Evolutionary conservation across 2,113 vertebrate species (phyloP).

Genomic region (Ceyx melanurus): DNA sequence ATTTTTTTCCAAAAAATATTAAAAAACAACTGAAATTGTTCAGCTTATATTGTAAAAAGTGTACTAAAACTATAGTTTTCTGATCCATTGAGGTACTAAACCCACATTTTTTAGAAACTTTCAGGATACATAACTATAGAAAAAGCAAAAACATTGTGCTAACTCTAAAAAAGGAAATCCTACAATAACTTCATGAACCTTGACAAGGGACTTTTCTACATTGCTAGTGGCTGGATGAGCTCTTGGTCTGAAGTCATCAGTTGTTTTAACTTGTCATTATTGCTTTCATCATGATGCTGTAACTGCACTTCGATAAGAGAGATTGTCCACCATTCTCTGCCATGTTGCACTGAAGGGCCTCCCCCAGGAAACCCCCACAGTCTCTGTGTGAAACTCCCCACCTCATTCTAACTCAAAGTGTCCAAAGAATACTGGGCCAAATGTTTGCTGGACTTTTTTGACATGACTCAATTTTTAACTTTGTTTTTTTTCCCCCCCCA

Average conservation of each 20-base stretch:
- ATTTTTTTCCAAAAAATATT: neutral
- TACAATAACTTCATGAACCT: neutral
- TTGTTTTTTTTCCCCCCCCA: rapidly evolving
- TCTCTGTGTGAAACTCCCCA: no score
- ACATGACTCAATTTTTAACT: neutral
- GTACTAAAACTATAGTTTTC: neutral
- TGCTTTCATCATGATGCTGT: neutral
- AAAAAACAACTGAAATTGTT: neutral
- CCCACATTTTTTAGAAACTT: neutral
- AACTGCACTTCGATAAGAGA: neutral
- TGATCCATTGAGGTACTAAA: neutral
- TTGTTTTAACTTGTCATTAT: neutral
- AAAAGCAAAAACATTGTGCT: neutral
- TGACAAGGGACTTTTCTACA: neutral
- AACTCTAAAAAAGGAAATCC: neutral
- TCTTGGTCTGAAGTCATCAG: neutral
- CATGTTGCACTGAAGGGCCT: neutral
- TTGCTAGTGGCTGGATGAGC: neutral
- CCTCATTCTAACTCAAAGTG: neutral
- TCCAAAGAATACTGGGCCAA: neutral
- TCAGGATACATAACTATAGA: neutral
- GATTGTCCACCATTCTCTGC: neutral
- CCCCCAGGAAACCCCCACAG: neutral
- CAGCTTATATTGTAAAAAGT: neutral
- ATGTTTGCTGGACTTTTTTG: neutral